Conservation (phyloP, 2,797 vertebrate genomes). For the Miichthys miiuy region DNA sequence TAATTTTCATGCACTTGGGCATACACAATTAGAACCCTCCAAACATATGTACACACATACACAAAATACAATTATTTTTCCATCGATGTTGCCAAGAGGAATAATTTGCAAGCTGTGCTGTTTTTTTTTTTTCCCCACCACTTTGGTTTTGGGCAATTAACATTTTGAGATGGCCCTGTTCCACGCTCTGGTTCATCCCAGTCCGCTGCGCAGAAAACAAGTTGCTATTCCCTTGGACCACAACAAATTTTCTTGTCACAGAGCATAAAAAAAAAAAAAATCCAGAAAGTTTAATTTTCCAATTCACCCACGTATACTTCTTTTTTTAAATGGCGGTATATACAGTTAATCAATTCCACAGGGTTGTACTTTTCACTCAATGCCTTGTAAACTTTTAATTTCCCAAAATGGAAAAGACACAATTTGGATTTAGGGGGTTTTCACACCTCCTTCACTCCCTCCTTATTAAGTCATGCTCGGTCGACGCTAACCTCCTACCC, state of each 20-base stretch:
- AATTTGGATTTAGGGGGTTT: slow-evolving; percentile 44
- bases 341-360: slow-evolving; percentile 8
- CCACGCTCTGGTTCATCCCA: slow-evolving; percentile 51
- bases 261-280: slow-evolving; percentile 5
- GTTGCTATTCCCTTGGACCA: slow-evolving; percentile 35
- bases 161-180: slow-evolving; percentile 61
- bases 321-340: background rate
- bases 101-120: slow-evolving; percentile 64
- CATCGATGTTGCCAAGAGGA: slow-evolving; percentile 48
- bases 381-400: slow-evolving; percentile 18
- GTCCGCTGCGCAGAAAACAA: slow-evolving; percentile 38
- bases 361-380: slow-evolving; percentile 13
- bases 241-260: slow-evolving; percentile 16
- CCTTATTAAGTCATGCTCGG: slow-evolving; percentile 59
- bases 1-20: slow-evolving; percentile 25
- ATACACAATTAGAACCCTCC: slow-evolving; percentile 37
- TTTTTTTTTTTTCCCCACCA: slow-evolving; percentile 18
- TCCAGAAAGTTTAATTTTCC: slow-evolving; percentile 24
- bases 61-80: slow-evolving; percentile 62
- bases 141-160: slow-evolving; percentile 64
- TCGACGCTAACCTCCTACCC: slow-evolving; percentile 63
- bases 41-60: slow-evolving; percentile 45
- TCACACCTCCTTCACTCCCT: slow-evolving; percentile 51
- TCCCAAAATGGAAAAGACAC: slow-evolving; percentile 13
- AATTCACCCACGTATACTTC: background rate